Evolutionary conservation across 2,888 invertebrate genomes (phyloP).

Genomic region (Harpalus rubripes): DNA sequence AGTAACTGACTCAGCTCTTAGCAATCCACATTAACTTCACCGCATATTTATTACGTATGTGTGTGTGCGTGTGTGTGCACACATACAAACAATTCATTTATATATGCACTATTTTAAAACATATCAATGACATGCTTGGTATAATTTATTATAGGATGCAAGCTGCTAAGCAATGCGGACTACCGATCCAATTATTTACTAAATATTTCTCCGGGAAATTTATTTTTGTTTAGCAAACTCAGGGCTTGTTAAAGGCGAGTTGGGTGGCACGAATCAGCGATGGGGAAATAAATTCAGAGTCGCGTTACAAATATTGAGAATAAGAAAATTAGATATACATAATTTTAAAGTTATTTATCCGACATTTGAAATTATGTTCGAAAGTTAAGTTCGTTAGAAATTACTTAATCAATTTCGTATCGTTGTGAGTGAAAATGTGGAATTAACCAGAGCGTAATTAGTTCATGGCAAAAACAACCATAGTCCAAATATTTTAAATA

Average conservation of each 20-base stretch:
- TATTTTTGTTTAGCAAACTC: background rate
- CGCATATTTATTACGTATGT: constrained; percentile 16
- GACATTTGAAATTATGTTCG: no score
- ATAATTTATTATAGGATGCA: constrained; percentile 20
- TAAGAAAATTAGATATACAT: no score
- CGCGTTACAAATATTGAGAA: no score
- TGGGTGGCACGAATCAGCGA: background rate
- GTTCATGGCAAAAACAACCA: no score
- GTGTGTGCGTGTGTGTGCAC: background rate
- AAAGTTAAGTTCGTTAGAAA: no score
- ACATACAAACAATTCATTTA: constrained; percentile 32
- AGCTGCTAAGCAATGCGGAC: constrained; percentile 1
- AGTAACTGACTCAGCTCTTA: background rate
- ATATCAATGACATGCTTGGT: constrained; percentile 9
- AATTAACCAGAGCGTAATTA: no score
- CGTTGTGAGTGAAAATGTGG: no score
- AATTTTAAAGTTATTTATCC: no score
- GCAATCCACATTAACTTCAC: background rate
- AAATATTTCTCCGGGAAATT: background rate
- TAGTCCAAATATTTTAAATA: no score
- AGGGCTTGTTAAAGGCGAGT: background rate
- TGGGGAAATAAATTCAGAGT: no score
- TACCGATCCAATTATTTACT: background rate
- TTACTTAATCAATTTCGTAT: no score
- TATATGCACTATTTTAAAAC: constrained; percentile 46